These are phyloP conservation scores for Pristionchus entomophagus DNA, from an alignment of 2,888 invertebrate species.

Conservation along the genomic window DNA sequence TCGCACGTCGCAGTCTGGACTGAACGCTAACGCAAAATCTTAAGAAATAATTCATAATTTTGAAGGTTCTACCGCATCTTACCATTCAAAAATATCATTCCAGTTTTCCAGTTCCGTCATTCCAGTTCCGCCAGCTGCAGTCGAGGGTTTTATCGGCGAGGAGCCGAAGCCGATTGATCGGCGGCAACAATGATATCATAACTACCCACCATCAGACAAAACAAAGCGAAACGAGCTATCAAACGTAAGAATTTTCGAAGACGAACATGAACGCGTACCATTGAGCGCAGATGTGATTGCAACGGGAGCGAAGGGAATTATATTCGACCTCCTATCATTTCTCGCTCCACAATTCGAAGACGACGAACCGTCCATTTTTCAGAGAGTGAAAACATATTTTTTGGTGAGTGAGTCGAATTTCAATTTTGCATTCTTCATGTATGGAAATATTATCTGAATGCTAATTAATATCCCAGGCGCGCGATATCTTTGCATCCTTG, in stretches of 20 bases:
- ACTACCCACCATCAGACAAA: background rate
- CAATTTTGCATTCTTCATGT: background rate
- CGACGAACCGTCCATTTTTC: background rate
- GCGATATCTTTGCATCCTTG: too few species aligned
- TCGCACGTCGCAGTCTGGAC: background rate
- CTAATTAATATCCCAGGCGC: too few species aligned
- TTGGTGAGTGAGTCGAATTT: background rate
- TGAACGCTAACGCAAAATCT: too few species aligned
- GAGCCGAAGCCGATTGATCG: conserved; percentile 23
- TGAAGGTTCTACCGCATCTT: too few species aligned
- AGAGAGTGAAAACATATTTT: background rate
- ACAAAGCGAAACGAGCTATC: background rate
- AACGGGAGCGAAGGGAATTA: background rate
- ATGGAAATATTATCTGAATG: too few species aligned
- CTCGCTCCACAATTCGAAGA: background rate
- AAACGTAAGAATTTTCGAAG: background rate
- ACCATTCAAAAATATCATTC: too few species aligned
- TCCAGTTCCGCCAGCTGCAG: too few species aligned
- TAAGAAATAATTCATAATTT: too few species aligned
- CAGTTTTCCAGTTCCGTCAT: too few species aligned
- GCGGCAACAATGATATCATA: conserved; percentile 44
- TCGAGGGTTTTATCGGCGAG: background rate
- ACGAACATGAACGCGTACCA: background rate
- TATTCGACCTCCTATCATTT: background rate
- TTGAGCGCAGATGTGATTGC: background rate